phyloP scores from a whole-genome alignment of 2,113 vertebrate genomes.

The Thamnaconus septentrionalis region DNA sequence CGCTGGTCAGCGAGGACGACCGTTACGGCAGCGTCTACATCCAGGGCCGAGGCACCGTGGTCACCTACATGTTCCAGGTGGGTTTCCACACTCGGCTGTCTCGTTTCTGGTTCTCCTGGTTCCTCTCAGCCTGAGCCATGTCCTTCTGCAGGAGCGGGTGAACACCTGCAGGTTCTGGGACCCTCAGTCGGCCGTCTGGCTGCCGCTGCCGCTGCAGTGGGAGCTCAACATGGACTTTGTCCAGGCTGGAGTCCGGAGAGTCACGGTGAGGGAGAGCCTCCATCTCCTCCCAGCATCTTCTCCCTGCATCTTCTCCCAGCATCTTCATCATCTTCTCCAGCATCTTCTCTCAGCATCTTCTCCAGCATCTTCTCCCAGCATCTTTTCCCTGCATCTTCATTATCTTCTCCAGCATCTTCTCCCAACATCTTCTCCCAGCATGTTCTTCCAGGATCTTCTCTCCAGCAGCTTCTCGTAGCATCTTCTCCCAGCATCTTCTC shows the following conservation, averaged over 20 bases:
- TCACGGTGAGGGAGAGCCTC: constrained; percentile 53
- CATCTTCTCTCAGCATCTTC: no score
- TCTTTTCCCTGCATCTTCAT: no score
- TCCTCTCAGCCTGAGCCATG: not conserved
- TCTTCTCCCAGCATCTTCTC: no score
- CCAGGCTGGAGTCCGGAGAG: constrained; percentile 47
- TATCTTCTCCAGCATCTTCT: no score
- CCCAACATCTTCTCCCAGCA: no score
- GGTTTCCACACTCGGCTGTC: not conserved
- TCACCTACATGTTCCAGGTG: constrained; percentile 73
- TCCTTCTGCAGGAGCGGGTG: constrained; percentile 53
- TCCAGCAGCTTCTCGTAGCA: no score
- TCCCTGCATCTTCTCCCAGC: no score
- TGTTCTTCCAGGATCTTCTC: no score
- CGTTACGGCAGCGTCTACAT: constrained; percentile 54
- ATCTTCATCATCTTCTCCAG: no score
- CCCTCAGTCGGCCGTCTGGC: constrained; percentile 62
- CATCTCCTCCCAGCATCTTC: no score
- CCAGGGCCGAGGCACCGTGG: constrained; percentile 69
- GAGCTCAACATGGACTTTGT: constrained; percentile 66
- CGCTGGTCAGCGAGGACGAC: constrained; percentile 51
- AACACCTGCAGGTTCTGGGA: constrained; percentile 73
- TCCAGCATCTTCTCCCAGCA: no score
- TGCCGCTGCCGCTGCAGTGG: constrained; percentile 69
- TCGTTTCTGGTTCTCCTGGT: no score